A percentile compares a stretch with the other conserved stretches of the same genome.
Evolutionary conservation across 2,888 invertebrate species (phyloP).

Genomic region (Xanthorhoe designata): DNA sequence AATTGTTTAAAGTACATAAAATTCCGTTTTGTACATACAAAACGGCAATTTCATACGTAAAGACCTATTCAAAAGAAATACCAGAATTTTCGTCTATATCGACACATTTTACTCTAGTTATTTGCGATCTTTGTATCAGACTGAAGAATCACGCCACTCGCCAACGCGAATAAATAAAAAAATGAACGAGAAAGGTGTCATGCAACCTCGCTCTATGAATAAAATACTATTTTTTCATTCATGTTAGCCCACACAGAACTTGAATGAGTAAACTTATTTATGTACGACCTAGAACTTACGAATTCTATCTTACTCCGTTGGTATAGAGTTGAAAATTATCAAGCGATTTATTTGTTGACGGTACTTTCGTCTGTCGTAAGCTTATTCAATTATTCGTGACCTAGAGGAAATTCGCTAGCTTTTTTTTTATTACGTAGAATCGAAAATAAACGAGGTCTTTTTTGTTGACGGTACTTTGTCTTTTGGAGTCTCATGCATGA

Average conservation of each 20-base stretch:
- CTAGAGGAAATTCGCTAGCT: conserved; percentile 1
- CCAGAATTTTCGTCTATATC: background rate
- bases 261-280: conserved; percentile 34
- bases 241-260: conserved; percentile 43
- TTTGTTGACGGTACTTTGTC: conserved; percentile 30
- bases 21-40: no score
- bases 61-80: background rate
- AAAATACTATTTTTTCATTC: conserved; percentile 44
- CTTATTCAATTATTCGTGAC: conserved; percentile 3
- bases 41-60: no score
- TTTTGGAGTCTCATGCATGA: conserved; percentile 19
- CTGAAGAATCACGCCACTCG: conserved; percentile 19
- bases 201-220: conserved; percentile 39
- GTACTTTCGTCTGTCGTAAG: conserved; percentile 26
- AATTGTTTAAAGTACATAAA: no score
- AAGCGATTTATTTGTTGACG: conserved; percentile 20
- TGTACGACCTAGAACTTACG: conserved; percentile 21
- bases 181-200: conserved; percentile 37
- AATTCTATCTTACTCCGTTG: conserved; percentile 12
- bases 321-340: conserved; percentile 19
- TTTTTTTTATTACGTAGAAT: conserved; percentile 6
- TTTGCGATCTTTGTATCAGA: conserved; percentile 19
- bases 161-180: conserved; percentile 33
- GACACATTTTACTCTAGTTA: conserved; percentile 15
- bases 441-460: conserved; percentile 4